Conservation (phyloP, 1,140 invertebrate species). For the Leucophenga varia region DNA sequence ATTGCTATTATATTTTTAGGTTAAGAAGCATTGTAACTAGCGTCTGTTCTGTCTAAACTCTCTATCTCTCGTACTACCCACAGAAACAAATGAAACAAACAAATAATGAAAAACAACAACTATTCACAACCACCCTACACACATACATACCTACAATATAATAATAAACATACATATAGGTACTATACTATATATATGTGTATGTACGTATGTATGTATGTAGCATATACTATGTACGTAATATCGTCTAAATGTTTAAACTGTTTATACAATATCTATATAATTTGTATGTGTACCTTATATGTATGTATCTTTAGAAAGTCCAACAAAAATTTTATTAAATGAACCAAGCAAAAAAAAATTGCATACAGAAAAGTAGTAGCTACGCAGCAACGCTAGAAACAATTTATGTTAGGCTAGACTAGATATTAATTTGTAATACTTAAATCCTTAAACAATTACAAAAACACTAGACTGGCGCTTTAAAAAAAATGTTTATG, state of each 20-base stretch:
- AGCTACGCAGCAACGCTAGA: neutral
- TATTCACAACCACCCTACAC: slow-evolving; percentile 12
- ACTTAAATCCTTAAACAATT: neutral
- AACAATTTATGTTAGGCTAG: neutral
- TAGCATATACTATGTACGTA: neutral
- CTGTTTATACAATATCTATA: neutral
- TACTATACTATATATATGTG: neutral
- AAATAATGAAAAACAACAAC: slow-evolving; percentile 26
- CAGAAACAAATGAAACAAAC: no score
- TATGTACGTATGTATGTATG: neutral
- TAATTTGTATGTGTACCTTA: neutral
- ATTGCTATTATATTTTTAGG: slow-evolving; percentile 43
- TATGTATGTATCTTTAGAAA: neutral
- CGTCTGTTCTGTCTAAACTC: no score
- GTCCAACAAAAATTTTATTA: neutral
- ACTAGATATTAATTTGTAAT: no score
- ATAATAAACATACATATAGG: neutral
- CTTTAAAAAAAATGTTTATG: neutral
- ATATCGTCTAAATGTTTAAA: no score
- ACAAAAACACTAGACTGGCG: neutral
- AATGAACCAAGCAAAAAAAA: neutral
- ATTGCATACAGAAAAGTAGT: neutral
- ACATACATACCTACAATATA: slow-evolving; percentile 12
- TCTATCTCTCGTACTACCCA: no score
- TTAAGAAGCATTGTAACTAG: slow-evolving; percentile 47